Evolutionary conservation across 2,888 invertebrate genomes (phyloP), one percentile per base, ranked within the genome.

Genomic region (Elmis aenea): DNA sequence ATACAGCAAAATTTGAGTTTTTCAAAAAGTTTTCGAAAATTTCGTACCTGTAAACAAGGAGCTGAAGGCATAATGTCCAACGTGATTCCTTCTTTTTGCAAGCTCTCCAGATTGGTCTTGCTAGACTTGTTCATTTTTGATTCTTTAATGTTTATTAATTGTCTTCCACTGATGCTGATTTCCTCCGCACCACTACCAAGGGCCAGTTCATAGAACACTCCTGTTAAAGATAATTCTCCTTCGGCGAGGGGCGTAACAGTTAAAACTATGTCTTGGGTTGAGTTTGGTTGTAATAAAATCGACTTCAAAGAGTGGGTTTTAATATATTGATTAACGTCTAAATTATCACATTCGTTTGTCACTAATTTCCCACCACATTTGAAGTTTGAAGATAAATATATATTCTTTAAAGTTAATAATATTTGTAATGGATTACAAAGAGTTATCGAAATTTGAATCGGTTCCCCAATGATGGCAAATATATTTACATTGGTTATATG

Each of bases 351-450:
- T 36, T 66, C 62, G 53, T 73, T 73, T 2, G 66, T 66, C 25
- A 51, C 67, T 53, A 35, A 66, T 45, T 62, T 61, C 27, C 63
- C 65, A 14, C 64, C 64, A 35, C 68, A 66, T 9, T 65, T 67
- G 53, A 85, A 85, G 33, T 71, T 74, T 88, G 89, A 90, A 15
- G 87, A 65, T 25, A 90, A 67, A 54, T 77, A 76, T 5, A 89
- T 70, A 52, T 87, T 79, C 45, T 77, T 77, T 37, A 90, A 64
- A 23, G 79, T 72, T 45, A 90, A 62, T 1, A 80, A 69, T 45
- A 90, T 80, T 58, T 84, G 80, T 30, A 90, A 66, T 0, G 85
- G 84, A 67, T 91, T 91, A 48, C 75, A 73, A 45, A 94, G 70
- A 32, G 79, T 77, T 13, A 93, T 72, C 22, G 83, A 81, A 33